These are phyloP conservation scores for Megaceryle maxima DNA, from an alignment of 2,113 vertebrate genomes.

Conservation along the genomic window DNA sequence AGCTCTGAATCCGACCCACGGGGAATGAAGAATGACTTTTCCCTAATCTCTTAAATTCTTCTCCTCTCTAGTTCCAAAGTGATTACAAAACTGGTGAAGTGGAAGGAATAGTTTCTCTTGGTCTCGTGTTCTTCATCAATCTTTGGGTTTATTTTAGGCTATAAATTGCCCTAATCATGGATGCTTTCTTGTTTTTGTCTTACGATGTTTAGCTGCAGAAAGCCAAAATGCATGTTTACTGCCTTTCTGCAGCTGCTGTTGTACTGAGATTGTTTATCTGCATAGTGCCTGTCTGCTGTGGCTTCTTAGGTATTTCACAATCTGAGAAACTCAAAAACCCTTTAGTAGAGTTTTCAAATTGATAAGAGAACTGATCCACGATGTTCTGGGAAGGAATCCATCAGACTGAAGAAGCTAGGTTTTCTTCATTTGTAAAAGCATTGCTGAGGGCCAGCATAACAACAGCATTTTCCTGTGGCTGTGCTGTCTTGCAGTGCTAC, in stretches of 20 bases:
- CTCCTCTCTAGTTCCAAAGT: neutral
- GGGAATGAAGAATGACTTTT: slow-evolving; percentile 39
- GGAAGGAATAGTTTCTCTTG: slow-evolving; percentile 21
- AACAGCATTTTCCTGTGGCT: neutral
- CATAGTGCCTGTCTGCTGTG: slow-evolving; percentile 40
- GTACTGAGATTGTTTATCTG: slow-evolving; percentile 61
- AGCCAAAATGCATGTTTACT: slow-evolving; percentile 62
- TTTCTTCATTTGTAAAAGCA: neutral
- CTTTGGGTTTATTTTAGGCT: slow-evolving; percentile 52
- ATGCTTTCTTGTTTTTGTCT: slow-evolving; percentile 56
- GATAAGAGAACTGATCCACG: slow-evolving; percentile 22
- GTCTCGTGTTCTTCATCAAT: slow-evolving; percentile 49
- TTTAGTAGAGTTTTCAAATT: neutral
- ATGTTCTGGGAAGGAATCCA: slow-evolving; percentile 36
- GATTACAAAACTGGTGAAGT: slow-evolving; percentile 47
- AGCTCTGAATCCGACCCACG: slow-evolving; percentile 17
- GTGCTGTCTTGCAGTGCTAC: neutral
- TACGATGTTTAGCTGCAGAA: slow-evolving; percentile 56
- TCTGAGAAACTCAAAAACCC: slow-evolving; percentile 33
- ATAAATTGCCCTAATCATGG: slow-evolving; percentile 30
- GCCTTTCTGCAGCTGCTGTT: slow-evolving; percentile 60
- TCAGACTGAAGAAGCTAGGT: neutral
- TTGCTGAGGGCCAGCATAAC: neutral
- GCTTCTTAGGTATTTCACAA: slow-evolving; percentile 66
- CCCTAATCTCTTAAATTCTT: slow-evolving; percentile 36